These are phyloP conservation scores for Daptonema setosum DNA, from an alignment of 2,888 invertebrate genomes.

Conservation along the genomic window DNA sequence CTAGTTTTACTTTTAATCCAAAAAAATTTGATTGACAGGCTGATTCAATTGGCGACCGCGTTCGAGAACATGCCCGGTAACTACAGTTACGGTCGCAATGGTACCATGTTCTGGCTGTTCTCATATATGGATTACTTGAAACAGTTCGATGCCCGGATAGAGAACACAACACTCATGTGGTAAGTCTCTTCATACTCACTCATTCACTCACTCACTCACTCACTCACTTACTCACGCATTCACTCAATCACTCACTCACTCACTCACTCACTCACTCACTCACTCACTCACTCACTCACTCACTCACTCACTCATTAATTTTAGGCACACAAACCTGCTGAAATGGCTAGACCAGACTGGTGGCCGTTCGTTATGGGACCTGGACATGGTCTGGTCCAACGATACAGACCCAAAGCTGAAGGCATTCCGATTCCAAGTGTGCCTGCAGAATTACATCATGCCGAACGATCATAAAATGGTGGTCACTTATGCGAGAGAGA, in stretches of 20 bases:
- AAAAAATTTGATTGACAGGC: no score
- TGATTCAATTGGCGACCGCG: slow-evolving; percentile 14
- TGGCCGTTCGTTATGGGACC: slow-evolving; percentile 20
- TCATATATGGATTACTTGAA: slow-evolving; percentile 22
- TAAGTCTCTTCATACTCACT: no score
- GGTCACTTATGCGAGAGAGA: slow-evolving; percentile 7
- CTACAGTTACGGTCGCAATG: slow-evolving; percentile 22
- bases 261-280: not conserved
- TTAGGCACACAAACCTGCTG: not conserved
- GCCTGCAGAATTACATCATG: slow-evolving; percentile 22
- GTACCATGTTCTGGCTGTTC: slow-evolving; percentile 23
- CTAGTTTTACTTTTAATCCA: no score
- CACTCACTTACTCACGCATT: not conserved
- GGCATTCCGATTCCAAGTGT: slow-evolving; percentile 21
- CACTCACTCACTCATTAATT: not conserved
- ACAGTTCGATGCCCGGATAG: slow-evolving; percentile 10
- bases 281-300: not conserved
- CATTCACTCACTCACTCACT: not conserved
- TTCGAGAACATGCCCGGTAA: slow-evolving; percentile 21
- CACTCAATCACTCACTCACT: not conserved
- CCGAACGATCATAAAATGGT: slow-evolving; percentile 24
- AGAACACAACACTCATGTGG: not conserved
- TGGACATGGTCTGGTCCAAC: slow-evolving; percentile 18
- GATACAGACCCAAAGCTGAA: slow-evolving; percentile 12
- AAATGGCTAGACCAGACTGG: slow-evolving; percentile 23